Base-by-base conservation (phyloP, 30 jellyfish, hydroid and myxozoan species). In the Nemopilema nomurai region DNA sequence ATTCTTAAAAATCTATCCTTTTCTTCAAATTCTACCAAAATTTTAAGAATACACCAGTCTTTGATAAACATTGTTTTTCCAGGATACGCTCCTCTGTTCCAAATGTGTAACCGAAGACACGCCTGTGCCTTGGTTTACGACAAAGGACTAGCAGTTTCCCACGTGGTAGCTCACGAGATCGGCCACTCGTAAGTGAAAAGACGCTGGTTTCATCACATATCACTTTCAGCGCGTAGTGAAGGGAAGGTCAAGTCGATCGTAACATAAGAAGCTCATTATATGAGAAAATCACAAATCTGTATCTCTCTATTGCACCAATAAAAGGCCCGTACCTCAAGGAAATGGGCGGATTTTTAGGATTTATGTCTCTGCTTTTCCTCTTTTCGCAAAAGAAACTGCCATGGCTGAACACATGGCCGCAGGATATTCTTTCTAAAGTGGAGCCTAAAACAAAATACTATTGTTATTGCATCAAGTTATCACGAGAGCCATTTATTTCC, bases 131-230 rank as follows among this genome's bases (percentile, higher is more conserved):
- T 91, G 25, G 92, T 91, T 17, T 16, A 53, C 26, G 98, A 91
- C 62, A 90, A 80, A 52, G 98, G 98, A 0, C 78, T 91, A 22
- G 78, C 90, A 1, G 63, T 84, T 0, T 93, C 98, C 26, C 88
- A 86, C 64, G 91, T 91, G 8, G 85, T 86, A 9, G 96, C 98
- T 22, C 98, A 91, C 69, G 98, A 91, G 74, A 77, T 81, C 41
- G 96, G 84, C 16, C 98, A 91, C 67, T 69, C 91, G 98, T 91
- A 77, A 86, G 98, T 65, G 33, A 6, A 18, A 19, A n/a, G 1
- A n/a, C 69, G 1, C 8, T 57, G 0, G 4, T 63, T 7, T 53
- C 50, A 49, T 21, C 9, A n/a, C 17, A 8, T 71, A 1, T 31
- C 16, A 28, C 3, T 51, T 20, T 41, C 6, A 41, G 57, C 9